These are phyloP conservation scores for Aplochiton taeniatus DNA, from an alignment of 2,797 vertebrate genomes.

Conservation along the genomic window DNA sequence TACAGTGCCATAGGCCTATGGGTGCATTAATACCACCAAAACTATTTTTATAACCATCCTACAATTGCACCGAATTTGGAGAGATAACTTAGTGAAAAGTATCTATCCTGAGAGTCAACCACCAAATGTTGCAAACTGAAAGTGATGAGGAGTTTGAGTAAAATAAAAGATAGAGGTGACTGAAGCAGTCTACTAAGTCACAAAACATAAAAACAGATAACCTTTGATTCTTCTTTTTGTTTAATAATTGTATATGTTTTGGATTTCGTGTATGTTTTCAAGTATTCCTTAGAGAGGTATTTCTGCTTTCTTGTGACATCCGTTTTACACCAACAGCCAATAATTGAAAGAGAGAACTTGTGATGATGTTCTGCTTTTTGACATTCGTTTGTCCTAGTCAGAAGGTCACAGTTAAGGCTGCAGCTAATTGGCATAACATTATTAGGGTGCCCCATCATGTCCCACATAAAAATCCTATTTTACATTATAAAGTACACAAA, in stretches of 20 bases:
- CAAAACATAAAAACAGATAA: conserved; percentile 45
- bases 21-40: conserved; percentile 60
- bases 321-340: conserved; percentile 60
- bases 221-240: conserved; percentile 39
- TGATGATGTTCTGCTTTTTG: conserved; percentile 24
- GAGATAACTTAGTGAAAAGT: conserved; percentile 24
- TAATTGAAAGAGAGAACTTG: conserved; percentile 50
- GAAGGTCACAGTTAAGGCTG: conserved; percentile 29
- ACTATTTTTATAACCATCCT: conserved; percentile 49
- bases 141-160: conserved; percentile 9
- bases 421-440: conserved; percentile 34
- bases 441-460: conserved; percentile 24
- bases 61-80: conserved; percentile 25
- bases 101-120: conserved; percentile 26
- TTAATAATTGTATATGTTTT: conserved; percentile 41
- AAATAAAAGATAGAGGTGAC: conserved; percentile 1
- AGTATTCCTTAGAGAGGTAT: conserved; percentile 80
- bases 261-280: conserved; percentile 56
- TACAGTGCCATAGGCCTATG: conserved; percentile 76
- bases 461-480: conserved; percentile 11
- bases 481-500: conserved; percentile 21
- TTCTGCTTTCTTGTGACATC: conserved; percentile 84
- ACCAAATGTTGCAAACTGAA: conserved; percentile 26
- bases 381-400: conserved; percentile 11
- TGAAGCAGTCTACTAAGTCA: conserved; percentile 27